These are phyloP conservation scores for Crotalus viridis DNA, from an alignment of 2,113 vertebrate genomes.

Conservation along the genomic window DNA sequence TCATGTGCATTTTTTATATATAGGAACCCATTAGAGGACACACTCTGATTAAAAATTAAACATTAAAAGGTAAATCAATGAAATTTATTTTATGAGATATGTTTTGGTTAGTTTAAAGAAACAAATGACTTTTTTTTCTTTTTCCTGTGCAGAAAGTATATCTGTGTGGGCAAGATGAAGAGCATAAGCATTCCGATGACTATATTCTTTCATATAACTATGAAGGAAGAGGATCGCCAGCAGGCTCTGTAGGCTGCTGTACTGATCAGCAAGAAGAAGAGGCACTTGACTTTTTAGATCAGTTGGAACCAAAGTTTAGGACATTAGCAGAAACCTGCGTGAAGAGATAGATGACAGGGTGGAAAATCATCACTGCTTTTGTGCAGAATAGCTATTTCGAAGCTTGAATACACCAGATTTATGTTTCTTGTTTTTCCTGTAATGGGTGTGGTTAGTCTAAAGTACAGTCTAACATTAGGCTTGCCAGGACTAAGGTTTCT, in stretches of 20 bases:
- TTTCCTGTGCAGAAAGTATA: conserved; percentile 73
- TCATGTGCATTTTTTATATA: conserved; percentile 80
- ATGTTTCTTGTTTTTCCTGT: neutral
- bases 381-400: conserved; percentile 25
- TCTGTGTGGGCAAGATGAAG: conserved; percentile 76
- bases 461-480: conserved; percentile 9
- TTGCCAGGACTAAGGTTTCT: neutral
- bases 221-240: conserved; percentile 85
- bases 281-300: conserved; percentile 84
- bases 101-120: conserved; percentile 71
- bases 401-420: conserved; percentile 36
- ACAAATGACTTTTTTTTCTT: conserved; percentile 59
- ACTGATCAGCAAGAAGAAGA: conserved; percentile 79
- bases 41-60: conserved; percentile 83
- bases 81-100: conserved; percentile 74
- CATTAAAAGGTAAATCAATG: conserved; percentile 81
- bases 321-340: conserved; percentile 79
- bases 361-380: conserved; percentile 46
- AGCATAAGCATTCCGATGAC: conserved; percentile 80
- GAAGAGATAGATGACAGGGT: conserved; percentile 59
- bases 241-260: conserved; percentile 89
- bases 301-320: conserved; percentile 89
- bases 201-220: conserved; percentile 79
- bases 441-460: conserved; percentile 26
- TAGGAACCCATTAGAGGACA: conserved; percentile 83